These are phyloP conservation scores for Lophura swinhoii DNA, from an alignment of 2,797 vertebrate species.

Conservation along the genomic window DNA sequence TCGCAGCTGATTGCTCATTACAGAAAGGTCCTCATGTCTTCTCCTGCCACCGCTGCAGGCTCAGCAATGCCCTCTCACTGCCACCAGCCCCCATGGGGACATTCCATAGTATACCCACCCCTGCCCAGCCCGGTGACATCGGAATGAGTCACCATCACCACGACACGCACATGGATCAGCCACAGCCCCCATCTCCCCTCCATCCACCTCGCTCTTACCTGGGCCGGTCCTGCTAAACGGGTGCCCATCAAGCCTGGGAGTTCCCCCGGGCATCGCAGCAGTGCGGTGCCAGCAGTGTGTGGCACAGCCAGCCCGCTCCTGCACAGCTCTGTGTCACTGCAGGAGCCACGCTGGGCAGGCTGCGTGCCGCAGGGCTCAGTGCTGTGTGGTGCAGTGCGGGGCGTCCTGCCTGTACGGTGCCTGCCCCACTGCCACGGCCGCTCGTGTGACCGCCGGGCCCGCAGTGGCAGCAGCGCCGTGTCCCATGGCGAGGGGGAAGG, in stretches of 20 bases:
- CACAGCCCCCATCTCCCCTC: not conserved
- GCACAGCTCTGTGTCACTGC: not conserved
- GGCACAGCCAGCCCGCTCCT: accelerated
- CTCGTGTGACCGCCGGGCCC: constrained; percentile 64
- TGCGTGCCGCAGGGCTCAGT: not conserved
- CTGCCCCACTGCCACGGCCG: not conserved
- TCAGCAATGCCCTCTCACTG: accelerated
- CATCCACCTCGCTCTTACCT: not conserved
- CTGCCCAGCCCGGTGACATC: not conserved
- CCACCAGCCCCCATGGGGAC: accelerated
- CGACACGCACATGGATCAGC: accelerated
- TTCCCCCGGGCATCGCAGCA: not conserved
- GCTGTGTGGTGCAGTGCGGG: not conserved
- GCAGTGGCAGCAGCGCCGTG: constrained; percentile 54
- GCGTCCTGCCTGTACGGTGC: not conserved
- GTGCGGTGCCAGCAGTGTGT: not conserved
- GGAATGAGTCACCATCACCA: not conserved
- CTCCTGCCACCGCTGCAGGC: accelerated
- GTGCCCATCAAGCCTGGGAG: not conserved
- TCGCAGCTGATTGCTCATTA: not conserved
- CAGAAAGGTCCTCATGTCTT: not conserved
- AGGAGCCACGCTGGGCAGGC: not conserved
- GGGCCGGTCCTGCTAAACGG: not conserved
- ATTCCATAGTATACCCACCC: accelerated
- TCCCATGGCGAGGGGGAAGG: constrained; percentile 75